Conservation (phyloP, 2,888 invertebrate species). For the Athripsodes cinereus region DNA sequence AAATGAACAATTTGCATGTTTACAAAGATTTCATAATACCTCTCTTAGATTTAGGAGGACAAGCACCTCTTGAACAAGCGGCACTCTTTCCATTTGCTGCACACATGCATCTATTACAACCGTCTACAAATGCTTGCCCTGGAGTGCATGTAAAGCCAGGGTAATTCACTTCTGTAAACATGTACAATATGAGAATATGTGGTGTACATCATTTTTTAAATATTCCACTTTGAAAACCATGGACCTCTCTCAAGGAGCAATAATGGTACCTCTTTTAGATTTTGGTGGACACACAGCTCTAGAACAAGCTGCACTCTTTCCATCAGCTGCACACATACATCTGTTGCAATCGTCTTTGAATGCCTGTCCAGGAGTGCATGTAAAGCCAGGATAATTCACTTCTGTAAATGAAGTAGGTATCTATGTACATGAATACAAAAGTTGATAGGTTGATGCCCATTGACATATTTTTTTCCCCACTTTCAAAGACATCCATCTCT, state of each 20-base stretch:
- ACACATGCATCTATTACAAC: slow-evolving; percentile 46
- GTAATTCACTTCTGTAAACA: not conserved
- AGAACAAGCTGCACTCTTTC: slow-evolving; percentile 45
- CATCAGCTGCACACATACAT: slow-evolving; percentile 46
- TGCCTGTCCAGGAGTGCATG: slow-evolving; percentile 34
- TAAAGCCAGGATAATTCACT: slow-evolving; percentile 12
- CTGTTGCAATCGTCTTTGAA: slow-evolving; percentile 43
- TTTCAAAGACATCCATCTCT: too few species aligned
- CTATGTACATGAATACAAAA: too few species aligned
- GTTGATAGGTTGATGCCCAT: too few species aligned
- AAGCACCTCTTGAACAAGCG: slow-evolving; percentile 24
- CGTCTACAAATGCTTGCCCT: slow-evolving; percentile 38
- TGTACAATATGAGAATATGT: too few species aligned
- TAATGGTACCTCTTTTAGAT: slow-evolving; percentile 12
- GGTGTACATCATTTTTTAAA: not conserved
- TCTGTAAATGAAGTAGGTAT: slow-evolving; percentile 3
- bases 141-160: slow-evolving; percentile 29
- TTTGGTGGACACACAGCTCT: slow-evolving; percentile 15
- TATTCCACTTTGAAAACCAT: not conserved
- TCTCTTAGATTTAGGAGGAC: not conserved
- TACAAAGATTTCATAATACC: too few species aligned
- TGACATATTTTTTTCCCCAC: too few species aligned
- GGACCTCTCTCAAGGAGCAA: not conserved
- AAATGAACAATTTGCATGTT: too few species aligned
- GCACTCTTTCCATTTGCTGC: slow-evolving; percentile 37